Conservation (phyloP, 2,888 invertebrate genomes). For the Tupiocoris notatus region DNA sequence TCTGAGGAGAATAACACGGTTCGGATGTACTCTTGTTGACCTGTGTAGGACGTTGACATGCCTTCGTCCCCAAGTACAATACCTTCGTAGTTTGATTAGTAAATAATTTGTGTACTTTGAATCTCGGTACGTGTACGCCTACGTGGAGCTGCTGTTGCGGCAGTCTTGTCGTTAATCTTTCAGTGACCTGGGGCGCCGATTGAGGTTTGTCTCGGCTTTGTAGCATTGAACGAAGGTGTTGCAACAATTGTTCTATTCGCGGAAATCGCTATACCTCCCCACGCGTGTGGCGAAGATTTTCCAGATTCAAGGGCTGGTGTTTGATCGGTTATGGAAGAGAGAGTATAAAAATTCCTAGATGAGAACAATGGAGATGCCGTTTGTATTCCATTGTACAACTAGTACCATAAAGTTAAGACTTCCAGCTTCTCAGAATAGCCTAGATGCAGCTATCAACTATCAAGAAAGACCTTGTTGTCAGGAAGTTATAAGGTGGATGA, state of each 20-base stretch:
- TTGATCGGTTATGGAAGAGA: too few species aligned
- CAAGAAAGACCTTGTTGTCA: too few species aligned
- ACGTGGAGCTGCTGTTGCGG: neutral
- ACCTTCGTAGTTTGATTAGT: neutral
- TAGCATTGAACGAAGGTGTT: neutral
- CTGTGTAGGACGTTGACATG: too few species aligned
- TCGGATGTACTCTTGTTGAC: too few species aligned
- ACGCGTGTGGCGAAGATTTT: too few species aligned
- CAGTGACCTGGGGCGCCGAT: neutral
- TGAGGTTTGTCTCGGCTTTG: neutral
- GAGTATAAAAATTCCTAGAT: too few species aligned
- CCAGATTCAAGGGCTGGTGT: neutral
- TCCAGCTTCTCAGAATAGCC: neutral
- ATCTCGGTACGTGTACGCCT: neutral
- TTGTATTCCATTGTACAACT: neutral
- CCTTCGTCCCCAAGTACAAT: too few species aligned
- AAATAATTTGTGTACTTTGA: neutral
- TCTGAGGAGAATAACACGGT: too few species aligned
- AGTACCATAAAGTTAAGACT: neutral
- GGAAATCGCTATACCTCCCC: too few species aligned
- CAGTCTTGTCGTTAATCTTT: neutral
- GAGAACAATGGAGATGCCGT: neutral
- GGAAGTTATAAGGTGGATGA: too few species aligned
- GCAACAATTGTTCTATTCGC: too few species aligned
- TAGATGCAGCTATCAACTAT: too few species aligned